Base-by-base conservation (phyloP, 2,797 vertebrate species). In the Acrossocheilus wenchowensis region DNA sequence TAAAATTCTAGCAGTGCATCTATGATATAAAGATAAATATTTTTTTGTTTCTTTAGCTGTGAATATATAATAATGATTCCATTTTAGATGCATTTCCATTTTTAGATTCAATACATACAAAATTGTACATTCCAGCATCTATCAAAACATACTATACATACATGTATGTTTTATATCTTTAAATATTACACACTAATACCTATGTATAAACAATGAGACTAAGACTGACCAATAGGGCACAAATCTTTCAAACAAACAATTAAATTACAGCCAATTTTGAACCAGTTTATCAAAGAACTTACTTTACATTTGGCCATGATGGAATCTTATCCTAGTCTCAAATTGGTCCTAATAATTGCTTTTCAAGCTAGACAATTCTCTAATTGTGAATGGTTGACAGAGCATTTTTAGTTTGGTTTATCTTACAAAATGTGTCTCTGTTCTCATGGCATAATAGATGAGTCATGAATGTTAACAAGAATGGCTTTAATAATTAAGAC, bases 401-500 rank as follows among this genome's bases (percentile, higher is more conserved):
- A 78, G 2, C 15, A 15, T 39, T 41, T 78, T 78, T 41, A 36
- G 30, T 52, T 19, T 50, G 43, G 43, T 36, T 81, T 62, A 72
- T 60, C 21, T 81, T 26, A 80, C 15, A 34, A 73, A 19, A 57
- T 54, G 26, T 73, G 36, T 43, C 30, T 81, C 30, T 30, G 50
- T 78, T 57, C 26, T 10, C 64, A 66, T 30, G n/a, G n/a, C 34
- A 73, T 60, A 78, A 21, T 48, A 66, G 36, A 19, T 12, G 39
- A 72, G 11, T 60, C 54, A 48, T 64, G 36, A 34, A 57, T 80
- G 21, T 83, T 74, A 12, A 83, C 41, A 36, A 71, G 64, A 69
- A 19, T 62, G 2, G 23, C n/a, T 26, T 75, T 64, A 84, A 84
- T 84, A 34, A 86, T 75, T 52, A 79, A 85, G 41, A 78, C 52